A percentile compares a stretch with the other conserved stretches of the same genome.
These are phyloP conservation scores for Phalacrocorax pelagicus DNA, from an alignment of 2,113 vertebrate genomes.

Conservation along the genomic window DNA sequence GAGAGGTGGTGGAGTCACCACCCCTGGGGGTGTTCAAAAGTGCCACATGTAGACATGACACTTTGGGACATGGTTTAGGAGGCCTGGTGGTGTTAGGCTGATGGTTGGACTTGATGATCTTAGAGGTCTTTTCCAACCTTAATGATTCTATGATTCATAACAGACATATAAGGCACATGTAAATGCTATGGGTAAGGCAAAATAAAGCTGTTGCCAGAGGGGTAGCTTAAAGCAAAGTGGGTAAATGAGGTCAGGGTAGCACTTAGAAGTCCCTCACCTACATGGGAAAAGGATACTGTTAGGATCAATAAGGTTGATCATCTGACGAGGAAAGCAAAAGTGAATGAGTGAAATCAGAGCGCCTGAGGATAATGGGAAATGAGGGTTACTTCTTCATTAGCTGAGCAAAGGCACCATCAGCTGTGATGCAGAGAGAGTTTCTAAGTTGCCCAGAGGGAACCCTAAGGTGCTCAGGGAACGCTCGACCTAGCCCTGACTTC, in stretches of 20 bases:
- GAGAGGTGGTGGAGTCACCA: no score
- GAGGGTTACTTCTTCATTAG: neutral
- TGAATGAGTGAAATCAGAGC: neutral
- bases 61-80: no score
- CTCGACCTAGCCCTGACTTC: neutral
- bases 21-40: no score
- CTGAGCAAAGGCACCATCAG: neutral
- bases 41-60: no score
- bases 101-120: no score
- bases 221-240: neutral
- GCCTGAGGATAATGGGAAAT: rapidly evolving
- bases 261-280: neutral
- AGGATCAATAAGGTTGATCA: neutral
- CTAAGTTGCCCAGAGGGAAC: neutral
- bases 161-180: neutral
- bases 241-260: neutral
- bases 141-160: no score
- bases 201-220: neutral
- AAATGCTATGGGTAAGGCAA: neutral
- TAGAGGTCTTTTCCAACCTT: no score
- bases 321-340: neutral
- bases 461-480: neutral
- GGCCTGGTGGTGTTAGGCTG: no score
- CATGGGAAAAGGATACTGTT: neutral
- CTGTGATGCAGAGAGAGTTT: neutral